Percentiles rank a stretch among this genome's conserved stretches.
Evolutionary conservation across 2,113 vertebrate species (phyloP).

Genomic region (Ptychochromis oligacanthus): DNA sequence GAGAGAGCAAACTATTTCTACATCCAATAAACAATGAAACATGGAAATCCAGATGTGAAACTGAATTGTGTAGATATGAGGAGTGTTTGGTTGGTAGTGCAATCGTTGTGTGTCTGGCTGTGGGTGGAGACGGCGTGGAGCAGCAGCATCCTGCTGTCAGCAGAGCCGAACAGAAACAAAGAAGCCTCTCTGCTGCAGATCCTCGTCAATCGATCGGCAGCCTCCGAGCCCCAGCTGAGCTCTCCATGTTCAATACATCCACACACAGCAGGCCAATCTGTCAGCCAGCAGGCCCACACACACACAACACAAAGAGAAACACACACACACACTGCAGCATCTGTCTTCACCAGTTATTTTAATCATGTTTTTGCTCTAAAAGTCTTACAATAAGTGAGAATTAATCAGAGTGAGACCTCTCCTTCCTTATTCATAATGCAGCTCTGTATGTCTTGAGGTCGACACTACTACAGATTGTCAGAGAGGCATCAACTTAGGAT

Average conservation of each 20-base stretch:
- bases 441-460: not conserved
- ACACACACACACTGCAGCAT: not conserved
- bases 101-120: not conserved
- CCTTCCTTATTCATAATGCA: not conserved
- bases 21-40: not conserved
- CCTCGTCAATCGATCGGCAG: conserved; percentile 50
- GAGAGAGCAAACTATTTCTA: not conserved
- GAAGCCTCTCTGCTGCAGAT: conserved; percentile 56
- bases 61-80: not conserved
- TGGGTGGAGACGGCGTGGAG: conserved; percentile 2
- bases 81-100: not conserved
- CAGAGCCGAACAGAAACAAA: conserved; percentile 34
- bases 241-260: conserved; percentile 48
- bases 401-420: conserved; percentile 8
- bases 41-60: not conserved
- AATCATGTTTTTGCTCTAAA: not conserved
- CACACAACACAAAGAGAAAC: conserved; percentile 28
- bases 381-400: not conserved
- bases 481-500: not conserved
- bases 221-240: conserved; percentile 43
- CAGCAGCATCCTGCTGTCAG: conserved; percentile 22
- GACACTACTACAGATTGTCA: not conserved
- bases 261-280: conserved; percentile 54
- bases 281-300: conserved; percentile 29
- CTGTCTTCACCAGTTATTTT: not conserved